Conservation (phyloP, 2,888 invertebrate genomes). For the Andrena bicolor region DNA sequence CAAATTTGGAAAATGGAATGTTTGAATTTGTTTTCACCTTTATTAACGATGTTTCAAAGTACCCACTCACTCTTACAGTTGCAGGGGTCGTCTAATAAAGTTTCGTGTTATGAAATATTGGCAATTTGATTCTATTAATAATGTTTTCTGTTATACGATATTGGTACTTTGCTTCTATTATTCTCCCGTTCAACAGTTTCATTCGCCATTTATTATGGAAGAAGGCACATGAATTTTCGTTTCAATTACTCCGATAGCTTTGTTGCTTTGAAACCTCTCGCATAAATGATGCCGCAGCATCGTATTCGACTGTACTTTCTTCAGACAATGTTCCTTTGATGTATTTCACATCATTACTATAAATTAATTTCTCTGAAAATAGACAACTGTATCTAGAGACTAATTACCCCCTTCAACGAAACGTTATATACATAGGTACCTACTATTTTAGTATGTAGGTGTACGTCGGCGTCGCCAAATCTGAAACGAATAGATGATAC, state of each 20-base stretch:
- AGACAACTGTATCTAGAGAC: slow-evolving; percentile 46
- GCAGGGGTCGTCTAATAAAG: slow-evolving; percentile 18
- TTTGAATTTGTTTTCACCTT: not conserved
- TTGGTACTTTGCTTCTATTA: not conserved
- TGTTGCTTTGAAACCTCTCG: slow-evolving; percentile 11
- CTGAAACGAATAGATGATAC: not conserved
- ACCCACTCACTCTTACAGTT: not conserved
- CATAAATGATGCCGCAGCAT: not conserved
- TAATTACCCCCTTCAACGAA: slow-evolving; percentile 66
- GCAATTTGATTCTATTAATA: slow-evolving; percentile 12
- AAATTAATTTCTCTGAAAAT: slow-evolving; percentile 30
- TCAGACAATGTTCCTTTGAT: slow-evolving; percentile 30
- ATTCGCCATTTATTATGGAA: slow-evolving; percentile 3
- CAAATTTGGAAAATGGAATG: not conserved
- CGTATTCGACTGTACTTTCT: slow-evolving; percentile 15
- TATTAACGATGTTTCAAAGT: slow-evolving; percentile 4
- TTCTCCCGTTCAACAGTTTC: not conserved
- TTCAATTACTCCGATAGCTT: slow-evolving; percentile 10
- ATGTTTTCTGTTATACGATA: slow-evolving; percentile 19
- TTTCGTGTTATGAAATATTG: slow-evolving; percentile 20
- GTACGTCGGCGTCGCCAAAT: not conserved
- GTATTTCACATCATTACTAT: slow-evolving; percentile 50
- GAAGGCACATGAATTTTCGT: slow-evolving; percentile 10
- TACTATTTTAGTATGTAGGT: not conserved
- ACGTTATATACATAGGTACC: slow-evolving; percentile 43